phyloP scores from a whole-genome alignment of 2,113 vertebrate genomes.

The Columba janthina region DNA sequence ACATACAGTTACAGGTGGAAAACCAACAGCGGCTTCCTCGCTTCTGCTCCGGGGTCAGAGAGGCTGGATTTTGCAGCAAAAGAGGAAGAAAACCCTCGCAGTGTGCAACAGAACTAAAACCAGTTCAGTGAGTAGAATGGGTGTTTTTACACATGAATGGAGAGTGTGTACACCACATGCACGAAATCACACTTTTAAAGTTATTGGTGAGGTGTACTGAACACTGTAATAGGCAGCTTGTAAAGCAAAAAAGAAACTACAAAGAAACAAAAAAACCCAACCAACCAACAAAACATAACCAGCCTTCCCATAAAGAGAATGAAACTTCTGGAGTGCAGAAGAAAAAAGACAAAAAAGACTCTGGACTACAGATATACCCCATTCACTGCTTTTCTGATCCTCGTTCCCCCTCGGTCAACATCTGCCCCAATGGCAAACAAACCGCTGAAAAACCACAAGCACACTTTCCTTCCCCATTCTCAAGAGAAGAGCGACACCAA shows the following conservation, averaged over 20 bases:
- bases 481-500: background rate
- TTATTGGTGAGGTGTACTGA: background rate
- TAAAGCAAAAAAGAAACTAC: background rate
- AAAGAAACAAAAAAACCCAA: too few species aligned
- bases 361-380: background rate
- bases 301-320: background rate
- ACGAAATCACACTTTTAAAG: background rate
- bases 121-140: background rate
- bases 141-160: background rate
- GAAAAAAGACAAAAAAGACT: background rate
- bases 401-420: background rate
- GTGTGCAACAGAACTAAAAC: rapidly evolving
- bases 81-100: background rate
- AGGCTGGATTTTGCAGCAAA: background rate
- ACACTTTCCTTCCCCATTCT: background rate
- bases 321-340: background rate
- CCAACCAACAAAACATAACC: background rate
- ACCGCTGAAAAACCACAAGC: background rate
- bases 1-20: constrained; percentile 15
- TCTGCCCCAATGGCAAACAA: background rate
- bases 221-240: background rate
- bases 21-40: background rate
- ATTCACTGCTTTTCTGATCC: background rate
- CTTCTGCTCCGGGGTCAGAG: background rate
- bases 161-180: background rate